These are phyloP conservation scores for Drosophila borealis DNA, from an alignment of 2,888 invertebrate species.

Conservation along the genomic window DNA sequence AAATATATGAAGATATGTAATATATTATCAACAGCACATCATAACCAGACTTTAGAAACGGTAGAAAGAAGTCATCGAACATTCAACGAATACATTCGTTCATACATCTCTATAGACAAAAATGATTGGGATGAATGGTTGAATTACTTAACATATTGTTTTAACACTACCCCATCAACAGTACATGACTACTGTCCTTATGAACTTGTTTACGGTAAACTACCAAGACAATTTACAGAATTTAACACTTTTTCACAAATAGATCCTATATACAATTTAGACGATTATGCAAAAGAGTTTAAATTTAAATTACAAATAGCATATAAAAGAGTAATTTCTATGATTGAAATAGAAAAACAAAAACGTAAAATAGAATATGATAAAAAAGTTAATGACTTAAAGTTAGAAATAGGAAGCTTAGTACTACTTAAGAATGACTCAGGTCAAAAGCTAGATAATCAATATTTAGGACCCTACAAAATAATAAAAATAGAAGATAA, in stretches of 20 bases:
- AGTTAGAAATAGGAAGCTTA: neutral
- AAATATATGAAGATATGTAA: no score
- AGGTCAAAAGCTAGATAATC: neutral
- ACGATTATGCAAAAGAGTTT: constrained; percentile 1
- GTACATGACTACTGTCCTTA: constrained; percentile 5
- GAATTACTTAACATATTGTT: constrained; percentile 1
- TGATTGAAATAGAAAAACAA: neutral
- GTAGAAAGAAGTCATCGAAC: no score
- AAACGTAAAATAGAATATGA: neutral
- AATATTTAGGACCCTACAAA: neutral
- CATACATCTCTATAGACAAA: neutral
- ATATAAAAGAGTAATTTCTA: neutral
- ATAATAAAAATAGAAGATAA: no score
- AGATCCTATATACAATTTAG: constrained; percentile 3
- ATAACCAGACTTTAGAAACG: no score
- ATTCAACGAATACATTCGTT: neutral
- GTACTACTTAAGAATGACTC: neutral
- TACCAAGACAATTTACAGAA: constrained; percentile 2
- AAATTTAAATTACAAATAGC: constrained; percentile 1
- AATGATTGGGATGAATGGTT: constrained; percentile 1
- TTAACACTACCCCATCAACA: neutral
- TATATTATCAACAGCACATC: no score
- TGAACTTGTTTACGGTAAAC: constrained; percentile 11
- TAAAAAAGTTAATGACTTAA: neutral
- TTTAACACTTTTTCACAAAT: constrained; percentile 1